Evolutionary conservation across 2,888 invertebrate species (phyloP).

Genomic region (Empis stercorea): DNA sequence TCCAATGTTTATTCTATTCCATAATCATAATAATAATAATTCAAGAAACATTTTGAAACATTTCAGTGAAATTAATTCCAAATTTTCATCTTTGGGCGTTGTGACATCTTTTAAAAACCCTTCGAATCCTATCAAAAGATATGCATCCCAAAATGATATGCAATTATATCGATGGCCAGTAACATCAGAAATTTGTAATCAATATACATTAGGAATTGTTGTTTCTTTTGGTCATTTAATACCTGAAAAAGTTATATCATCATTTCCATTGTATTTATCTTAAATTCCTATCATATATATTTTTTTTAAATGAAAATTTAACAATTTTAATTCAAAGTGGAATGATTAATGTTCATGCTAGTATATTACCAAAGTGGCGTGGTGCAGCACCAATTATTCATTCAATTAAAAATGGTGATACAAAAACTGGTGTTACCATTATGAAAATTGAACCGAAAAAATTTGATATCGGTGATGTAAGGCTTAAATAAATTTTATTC

Average conservation of each 20-base stretch:
- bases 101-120: slow-evolving; percentile 54
- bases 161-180: slow-evolving; percentile 58
- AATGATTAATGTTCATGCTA: slow-evolving; percentile 88
- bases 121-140: slow-evolving; percentile 52
- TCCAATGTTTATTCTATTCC: slow-evolving; percentile 4
- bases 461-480: slow-evolving; percentile 63
- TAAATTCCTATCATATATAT: background rate
- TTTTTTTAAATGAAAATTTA: background rate
- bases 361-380: slow-evolving; percentile 81
- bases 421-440: slow-evolving; percentile 67
- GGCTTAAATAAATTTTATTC: too few relatives aligned
- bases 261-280: slow-evolving; percentile 66
- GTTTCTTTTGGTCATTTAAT: slow-evolving; percentile 91
- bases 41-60: slow-evolving; percentile 3
- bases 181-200: slow-evolving; percentile 26
- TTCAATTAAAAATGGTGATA: slow-evolving; percentile 71
- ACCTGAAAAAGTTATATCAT: slow-evolving; percentile 56
- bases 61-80: slow-evolving; percentile 9
- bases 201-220: slow-evolving; percentile 75
- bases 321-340: slow-evolving; percentile 44
- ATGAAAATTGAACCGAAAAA: slow-evolving; percentile 72
- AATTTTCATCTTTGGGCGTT: slow-evolving; percentile 41
- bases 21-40: slow-evolving; percentile 5
- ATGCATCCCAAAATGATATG: slow-evolving; percentile 44
- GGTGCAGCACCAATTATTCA: slow-evolving; percentile 87